Evolutionary conservation across 2,888 invertebrate genomes (phyloP), one percentile per base, ranked within the genome.

Genomic region (Flexamia atlantica): DNA sequence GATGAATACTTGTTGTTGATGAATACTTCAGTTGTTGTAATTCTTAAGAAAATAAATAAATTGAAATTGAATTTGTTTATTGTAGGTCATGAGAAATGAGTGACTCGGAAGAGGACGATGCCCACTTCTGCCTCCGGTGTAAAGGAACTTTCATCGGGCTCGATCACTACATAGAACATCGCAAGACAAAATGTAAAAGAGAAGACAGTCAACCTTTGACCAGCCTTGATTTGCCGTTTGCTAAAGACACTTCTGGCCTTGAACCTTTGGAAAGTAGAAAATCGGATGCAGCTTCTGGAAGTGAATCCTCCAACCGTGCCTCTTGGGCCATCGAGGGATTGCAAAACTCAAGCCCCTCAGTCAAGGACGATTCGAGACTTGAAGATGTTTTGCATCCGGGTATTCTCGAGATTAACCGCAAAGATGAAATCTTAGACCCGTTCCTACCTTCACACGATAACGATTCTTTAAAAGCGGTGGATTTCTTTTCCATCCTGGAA

Each of bases 91-190:
- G 5, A 30, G 79, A 30, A 0, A 76, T 82, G 79, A 81, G 74
- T 32, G 82, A 82, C 25, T 81, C 85, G 12, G 95, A 94, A 83
- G 95, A 97, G 76, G 95, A 96, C 82, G 97, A 98, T 90, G 94
- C 93, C 4, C 98, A 98, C 89, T 93, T 96, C 86, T 98, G 98
- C 90, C 94, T 97, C 88, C 96, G 95, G 89, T 98, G 98, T 90
- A 95, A 95, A 87, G 89, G 92, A 23, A 97, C 97, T 2, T 94
- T 98, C 85, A 90, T 94, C 50, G 98, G 98, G 0, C 91, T 98
- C n/a, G 95, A 95, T 60, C 95, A 95, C 89, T 98, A 98, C 89
- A 93, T 98, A 32, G 92, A 93, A 53, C 98, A 98, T 89, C 93
- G 97, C 64, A 96, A 96, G 89, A 91, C 92, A 42, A 93, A 93